Conservation (phyloP, 2,113 vertebrate genomes). For the Sceloporus tristichus region DNA sequence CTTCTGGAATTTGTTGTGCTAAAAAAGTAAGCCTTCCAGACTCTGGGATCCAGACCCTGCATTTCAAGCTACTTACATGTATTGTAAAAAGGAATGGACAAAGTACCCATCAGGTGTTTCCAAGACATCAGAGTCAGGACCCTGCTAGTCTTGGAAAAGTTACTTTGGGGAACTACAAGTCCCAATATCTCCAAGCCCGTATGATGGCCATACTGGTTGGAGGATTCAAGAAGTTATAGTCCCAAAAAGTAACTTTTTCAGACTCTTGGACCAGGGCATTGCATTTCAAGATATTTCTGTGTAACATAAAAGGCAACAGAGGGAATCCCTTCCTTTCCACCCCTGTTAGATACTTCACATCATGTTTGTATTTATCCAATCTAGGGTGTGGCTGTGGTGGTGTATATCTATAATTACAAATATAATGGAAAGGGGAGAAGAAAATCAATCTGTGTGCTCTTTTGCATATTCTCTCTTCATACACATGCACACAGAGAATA, state of each 20-base stretch:
- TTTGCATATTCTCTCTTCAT: background rate
- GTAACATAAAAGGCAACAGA: background rate
- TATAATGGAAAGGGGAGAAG: slow-evolving; percentile 20
- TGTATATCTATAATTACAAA: slow-evolving; percentile 28
- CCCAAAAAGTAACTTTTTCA: background rate
- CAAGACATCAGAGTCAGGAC: background rate
- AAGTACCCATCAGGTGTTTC: too few species aligned
- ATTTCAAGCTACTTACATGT: too few species aligned
- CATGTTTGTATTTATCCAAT: slow-evolving; percentile 20
- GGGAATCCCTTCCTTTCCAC: background rate
- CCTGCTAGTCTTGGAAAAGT: background rate
- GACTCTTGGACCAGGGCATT: too few species aligned
- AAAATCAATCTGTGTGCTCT: slow-evolving; percentile 20
- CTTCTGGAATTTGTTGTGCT: too few species aligned
- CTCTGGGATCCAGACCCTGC: too few species aligned
- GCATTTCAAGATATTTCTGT: background rate
- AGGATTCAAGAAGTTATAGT: background rate
- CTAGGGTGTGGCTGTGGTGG: background rate
- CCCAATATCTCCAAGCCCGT: background rate
- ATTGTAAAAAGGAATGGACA: too few species aligned
- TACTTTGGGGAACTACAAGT: background rate
- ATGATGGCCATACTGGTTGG: background rate
- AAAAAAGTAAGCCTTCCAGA: too few species aligned
- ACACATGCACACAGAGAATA: slow-evolving; percentile 20
- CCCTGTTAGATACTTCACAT: slow-evolving; percentile 2